Evolutionary conservation across 2,888 invertebrate genomes (phyloP), one percentile per base, ranked within the genome.

Genomic region (Steinernema carpocapsae): DNA sequence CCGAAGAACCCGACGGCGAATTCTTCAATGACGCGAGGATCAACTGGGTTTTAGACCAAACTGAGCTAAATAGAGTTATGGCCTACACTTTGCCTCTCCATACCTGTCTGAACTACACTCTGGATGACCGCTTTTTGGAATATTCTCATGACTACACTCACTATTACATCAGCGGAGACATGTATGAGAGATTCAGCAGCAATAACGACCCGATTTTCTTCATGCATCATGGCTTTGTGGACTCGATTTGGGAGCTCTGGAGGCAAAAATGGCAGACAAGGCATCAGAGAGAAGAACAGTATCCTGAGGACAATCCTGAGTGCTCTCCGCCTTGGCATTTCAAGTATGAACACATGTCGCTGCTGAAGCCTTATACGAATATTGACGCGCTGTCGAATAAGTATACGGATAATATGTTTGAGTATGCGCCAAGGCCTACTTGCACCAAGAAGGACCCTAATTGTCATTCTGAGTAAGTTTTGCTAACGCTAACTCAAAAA

Each of bases 141-240:
- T 85, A 80, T 73, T 83, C 85, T 6, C 85, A 85, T 72, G 85
- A 85, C 71, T 85, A 85, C 75, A 84, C 84, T 17, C 85, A 85
- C 72, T 84, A 84, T 74, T 84, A 80, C 72, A 79, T 85, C n/a
- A 75, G 75, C 51, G 83, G 83, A 76, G 84, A 84, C 73, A 84
- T 84, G 84, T 78, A 71, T 76, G 79, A 75, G 77, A 80, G 29
- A 43, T 74, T 70, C 52, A 73, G 78, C 42, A 73, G 73, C 56
- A 88, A 88, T 3, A 88, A 87, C 70, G 88, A 88, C 77, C 87
- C 88, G 3, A 79, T 86, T 46, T 89, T 88, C 79, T 88, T 86
- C 73, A 79, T 88, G 59, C 88, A 88, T 59, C 88, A 89, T 75
- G 72, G 73, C 48, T 72, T 76, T 42, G 51, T 80, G 45, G 77